Evolutionary conservation across 2,797 vertebrate genomes (phyloP), one percentile per base, ranked within the genome.

Genomic region (Triplophysa bombifrons): DNA sequence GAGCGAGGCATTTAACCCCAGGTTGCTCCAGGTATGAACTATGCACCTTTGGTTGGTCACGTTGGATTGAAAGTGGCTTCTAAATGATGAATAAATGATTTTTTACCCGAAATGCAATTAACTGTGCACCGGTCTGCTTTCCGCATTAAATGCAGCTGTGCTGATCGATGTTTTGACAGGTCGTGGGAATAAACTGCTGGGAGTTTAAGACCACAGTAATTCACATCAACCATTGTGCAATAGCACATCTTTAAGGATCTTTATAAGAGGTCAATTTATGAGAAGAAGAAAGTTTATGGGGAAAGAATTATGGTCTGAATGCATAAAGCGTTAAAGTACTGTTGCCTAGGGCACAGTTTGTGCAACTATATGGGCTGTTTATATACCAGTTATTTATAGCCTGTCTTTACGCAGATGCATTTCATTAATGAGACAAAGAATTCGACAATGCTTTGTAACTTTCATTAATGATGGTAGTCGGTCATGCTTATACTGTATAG

Each of bases 301-400:
- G 74, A 20, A 22, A 76, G 68, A 82, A 83, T 76, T 82, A 74
- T 19, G 48, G 3, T 82, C 72, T 56, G 41, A 65, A 60, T 64
- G 9, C 67, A 20, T 72, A 74, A 70, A 22, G 14, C 44, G 58
- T 56, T 46, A 66, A 61, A 73, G 61, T 51, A 46, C 44, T 66
- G 30, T 72, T 51, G 72, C 69, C 70, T 20, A 3, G 55, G 72
- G 67, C 68, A 13, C 67, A 60, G 75, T 58, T 22, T 75, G 20
- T 50, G 63, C 51, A 63, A 27, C 56, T 38, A 38, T 38, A 38
- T 68, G 20, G 71, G 51, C 27, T 75, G 67, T 53, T 11, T 72
- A 53, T 2, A 5, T 14, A 72, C 68, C 44, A 68, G 48, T 66
- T 80, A 63, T 82, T 82, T 83, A 69, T 72, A 58, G 69, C 70